Evolutionary conservation across 1,140 invertebrate species (phyloP), one percentile per base, ranked within the genome.

Genomic region (Drosophila setifemur): DNA sequence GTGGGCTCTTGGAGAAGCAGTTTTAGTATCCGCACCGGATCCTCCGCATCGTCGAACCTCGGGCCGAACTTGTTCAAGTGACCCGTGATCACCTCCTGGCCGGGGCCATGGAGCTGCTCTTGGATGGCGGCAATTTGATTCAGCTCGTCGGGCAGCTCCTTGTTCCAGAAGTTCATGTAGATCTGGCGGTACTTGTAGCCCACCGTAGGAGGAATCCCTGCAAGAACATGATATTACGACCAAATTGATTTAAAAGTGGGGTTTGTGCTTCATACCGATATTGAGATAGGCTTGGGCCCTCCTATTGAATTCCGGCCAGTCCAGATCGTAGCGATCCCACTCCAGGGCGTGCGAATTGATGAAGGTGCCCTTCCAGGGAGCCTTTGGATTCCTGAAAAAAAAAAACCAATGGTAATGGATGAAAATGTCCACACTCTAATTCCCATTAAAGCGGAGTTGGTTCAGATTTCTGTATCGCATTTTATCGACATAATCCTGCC

Each of bases 291-390:
- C 93, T 81, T 96, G 94, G 63, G 95, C 93, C 1, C 92, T 90
- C 2, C 91, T 89, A 72, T 95, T 94, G 72, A 96, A 97, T 48
- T 94, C 93, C 0, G 95, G 95, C 96, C 96, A 97, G 33, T 95
- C 93, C 5, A 94, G 88, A 42, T 95, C 93, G 71, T 94, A 95
- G 66, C 93, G 93, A 52, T 91, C 91, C 93, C 93, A 94, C 43
- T 94, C 93, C 54, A 92, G 92, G 37, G 91, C 90, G 68, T 92
- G 92, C 2, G 92, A 91, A 6, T 91, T 93, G 28, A 92, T 89
- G 90, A 92, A 94, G 53, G 88, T 90, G 23, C 91, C 91, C 52
- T 91, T 93, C 91, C 91, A 93, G 39, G 92, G 94, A 14, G 93
- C 92, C 71, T 96, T 96, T 0, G 96, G 95, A 88, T 95, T 95